phyloP scores from a whole-genome alignment of 1,140 invertebrate species.

The Brachionus rotundiformis region DNA sequence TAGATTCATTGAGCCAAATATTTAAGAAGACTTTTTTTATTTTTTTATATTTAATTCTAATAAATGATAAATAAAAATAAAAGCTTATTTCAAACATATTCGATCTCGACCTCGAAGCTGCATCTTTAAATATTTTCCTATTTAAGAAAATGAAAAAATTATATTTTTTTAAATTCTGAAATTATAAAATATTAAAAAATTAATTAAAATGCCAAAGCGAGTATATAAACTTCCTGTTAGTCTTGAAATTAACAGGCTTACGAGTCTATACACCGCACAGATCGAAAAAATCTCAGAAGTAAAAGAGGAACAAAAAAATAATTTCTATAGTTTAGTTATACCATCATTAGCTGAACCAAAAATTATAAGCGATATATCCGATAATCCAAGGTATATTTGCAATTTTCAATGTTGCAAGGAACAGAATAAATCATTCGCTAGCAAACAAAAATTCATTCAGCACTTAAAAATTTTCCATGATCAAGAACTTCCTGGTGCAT shows the following conservation, averaged over 20 bases:
- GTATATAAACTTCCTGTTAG: neutral
- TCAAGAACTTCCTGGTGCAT: neutral
- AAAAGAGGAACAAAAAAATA: neutral
- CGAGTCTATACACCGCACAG: neutral
- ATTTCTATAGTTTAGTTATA: neutral
- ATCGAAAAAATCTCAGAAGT: neutral
- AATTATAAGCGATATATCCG: neutral
- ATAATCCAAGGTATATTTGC: neutral
- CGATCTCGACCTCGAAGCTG: too few relatives aligned
- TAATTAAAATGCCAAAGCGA: neutral
- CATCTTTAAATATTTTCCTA: too few relatives aligned
- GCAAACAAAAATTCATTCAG: slow-evolving; percentile 13
- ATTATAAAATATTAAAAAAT: too few relatives aligned
- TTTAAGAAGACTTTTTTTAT: too few relatives aligned
- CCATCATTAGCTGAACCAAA: neutral
- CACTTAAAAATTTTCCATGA: slow-evolving; percentile 8
- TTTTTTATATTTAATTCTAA: too few relatives aligned
- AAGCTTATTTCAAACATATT: too few relatives aligned
- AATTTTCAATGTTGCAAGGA: neutral
- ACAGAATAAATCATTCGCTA: neutral
- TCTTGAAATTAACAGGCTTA: neutral
- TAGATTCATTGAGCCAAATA: too few relatives aligned
- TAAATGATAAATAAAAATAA: too few relatives aligned
- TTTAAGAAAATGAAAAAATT: too few relatives aligned
- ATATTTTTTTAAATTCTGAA: too few relatives aligned